Conservation (phyloP, 1,140 invertebrate genomes). For the Oedothorax gibbosus region DNA sequence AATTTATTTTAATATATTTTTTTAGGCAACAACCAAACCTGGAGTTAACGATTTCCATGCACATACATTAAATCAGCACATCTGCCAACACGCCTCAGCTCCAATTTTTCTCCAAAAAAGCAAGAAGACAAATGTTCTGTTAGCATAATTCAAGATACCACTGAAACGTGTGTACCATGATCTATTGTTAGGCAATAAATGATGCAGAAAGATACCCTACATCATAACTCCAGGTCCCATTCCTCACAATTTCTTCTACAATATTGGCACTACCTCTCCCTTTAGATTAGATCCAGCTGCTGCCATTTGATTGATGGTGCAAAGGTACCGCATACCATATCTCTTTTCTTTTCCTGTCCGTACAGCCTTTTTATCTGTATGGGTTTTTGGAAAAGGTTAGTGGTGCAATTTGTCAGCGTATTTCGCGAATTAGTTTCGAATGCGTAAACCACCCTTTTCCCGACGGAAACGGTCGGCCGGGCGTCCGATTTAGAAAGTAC, state of each 20-base stretch:
- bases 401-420: constrained; percentile 50
- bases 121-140: not conserved
- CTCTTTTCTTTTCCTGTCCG: constrained; percentile 35
- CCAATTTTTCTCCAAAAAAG: too few species aligned
- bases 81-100: too few species aligned
- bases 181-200: constrained; percentile 45
- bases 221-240: constrained; percentile 51
- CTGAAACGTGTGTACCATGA: constrained; percentile 19
- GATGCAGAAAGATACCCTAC: constrained; percentile 55
- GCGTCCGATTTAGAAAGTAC: not conserved
- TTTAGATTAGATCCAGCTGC: constrained; percentile 53
- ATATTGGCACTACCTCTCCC: constrained; percentile 52
- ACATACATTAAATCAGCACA: too few species aligned
- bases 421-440: constrained; percentile 55
- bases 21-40: too few species aligned
- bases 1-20: too few species aligned
- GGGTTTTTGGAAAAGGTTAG: constrained; percentile 48
- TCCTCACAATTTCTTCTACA: constrained; percentile 58
- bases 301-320: constrained; percentile 36
- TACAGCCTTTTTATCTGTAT: constrained; percentile 53
- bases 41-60: too few species aligned
- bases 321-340: constrained; percentile 44
- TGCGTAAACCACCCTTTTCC: constrained; percentile 13
- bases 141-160: constrained; percentile 30
- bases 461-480: constrained; percentile 13